Evolutionary conservation across 1,140 invertebrate species (phyloP).

Genomic region (Trinorchestia longiramus): DNA sequence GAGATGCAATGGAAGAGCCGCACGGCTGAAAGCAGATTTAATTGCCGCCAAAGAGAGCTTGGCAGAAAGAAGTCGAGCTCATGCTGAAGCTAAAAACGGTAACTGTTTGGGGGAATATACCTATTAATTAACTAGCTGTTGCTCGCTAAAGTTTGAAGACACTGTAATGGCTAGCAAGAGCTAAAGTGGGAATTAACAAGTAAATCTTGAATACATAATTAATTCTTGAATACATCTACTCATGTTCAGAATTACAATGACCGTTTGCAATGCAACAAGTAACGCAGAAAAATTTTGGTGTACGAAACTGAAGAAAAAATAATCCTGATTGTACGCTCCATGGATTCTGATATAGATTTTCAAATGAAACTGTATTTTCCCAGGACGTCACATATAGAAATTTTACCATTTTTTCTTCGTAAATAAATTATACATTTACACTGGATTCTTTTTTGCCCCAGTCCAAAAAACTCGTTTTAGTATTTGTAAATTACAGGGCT

Average conservation of each 20-base stretch:
- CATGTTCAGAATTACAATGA: too few species aligned
- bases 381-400: neutral
- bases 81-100: neutral
- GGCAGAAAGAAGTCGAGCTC: neutral
- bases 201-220: too few species aligned
- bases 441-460: neutral
- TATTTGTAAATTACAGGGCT: neutral
- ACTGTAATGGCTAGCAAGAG: neutral
- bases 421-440: neutral
- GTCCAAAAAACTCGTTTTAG: neutral
- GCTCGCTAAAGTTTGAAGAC: neutral
- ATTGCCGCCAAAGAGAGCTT: neutral
- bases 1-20: slow-evolving; percentile 5
- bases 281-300: neutral
- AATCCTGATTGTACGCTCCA: too few species aligned
- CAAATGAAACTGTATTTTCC: neutral
- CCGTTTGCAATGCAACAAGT: too few species aligned
- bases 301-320: neutral
- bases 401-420: neutral
- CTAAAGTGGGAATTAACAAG: too few species aligned
- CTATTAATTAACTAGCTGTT: neutral
- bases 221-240: too few species aligned
- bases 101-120: neutral
- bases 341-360: neutral
- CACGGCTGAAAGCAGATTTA: neutral